Conservation (phyloP, 2,113 vertebrate genomes). For the Mesitornis unicolor region DNA sequence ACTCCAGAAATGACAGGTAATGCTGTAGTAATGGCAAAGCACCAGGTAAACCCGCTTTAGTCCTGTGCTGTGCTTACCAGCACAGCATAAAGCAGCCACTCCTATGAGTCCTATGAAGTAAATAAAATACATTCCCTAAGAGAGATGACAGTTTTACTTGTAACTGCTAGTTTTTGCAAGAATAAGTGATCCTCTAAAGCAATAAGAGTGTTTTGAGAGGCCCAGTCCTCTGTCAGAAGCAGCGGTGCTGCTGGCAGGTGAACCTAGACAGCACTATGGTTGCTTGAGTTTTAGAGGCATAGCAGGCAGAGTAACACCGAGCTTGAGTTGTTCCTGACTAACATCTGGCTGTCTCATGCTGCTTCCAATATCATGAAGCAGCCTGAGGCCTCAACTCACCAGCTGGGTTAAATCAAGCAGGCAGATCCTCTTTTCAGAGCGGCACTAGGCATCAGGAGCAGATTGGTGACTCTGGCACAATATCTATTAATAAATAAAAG, state of each 20-base stretch:
- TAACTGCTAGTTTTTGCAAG: not conserved
- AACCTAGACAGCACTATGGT: not conserved
- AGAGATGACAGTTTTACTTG: not conserved
- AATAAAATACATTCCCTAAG: not conserved
- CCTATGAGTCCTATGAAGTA: not conserved
- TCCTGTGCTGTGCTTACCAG: not conserved
- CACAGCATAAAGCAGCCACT: not conserved
- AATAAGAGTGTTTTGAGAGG: not conserved
- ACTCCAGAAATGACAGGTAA: not conserved
- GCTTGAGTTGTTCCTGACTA: not conserved
- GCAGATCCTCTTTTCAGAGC: conserved; percentile 3
- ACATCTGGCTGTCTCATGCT: not conserved
- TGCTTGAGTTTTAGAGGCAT: not conserved
- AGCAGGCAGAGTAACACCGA: not conserved
- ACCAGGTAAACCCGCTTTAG: not conserved
- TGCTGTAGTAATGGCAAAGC: not conserved
- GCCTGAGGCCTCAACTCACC: not conserved
- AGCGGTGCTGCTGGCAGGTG: not conserved
- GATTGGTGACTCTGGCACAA: conserved; percentile 51
- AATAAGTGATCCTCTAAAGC: not conserved
- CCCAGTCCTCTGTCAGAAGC: not conserved
- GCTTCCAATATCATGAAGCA: not conserved
- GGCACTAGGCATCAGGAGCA: not conserved
- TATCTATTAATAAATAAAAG: conserved; percentile 56
- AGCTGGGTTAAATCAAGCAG: not conserved